Evolutionary conservation across 2,888 invertebrate genomes (phyloP).

Genomic region (Oligia fasciuncula): DNA sequence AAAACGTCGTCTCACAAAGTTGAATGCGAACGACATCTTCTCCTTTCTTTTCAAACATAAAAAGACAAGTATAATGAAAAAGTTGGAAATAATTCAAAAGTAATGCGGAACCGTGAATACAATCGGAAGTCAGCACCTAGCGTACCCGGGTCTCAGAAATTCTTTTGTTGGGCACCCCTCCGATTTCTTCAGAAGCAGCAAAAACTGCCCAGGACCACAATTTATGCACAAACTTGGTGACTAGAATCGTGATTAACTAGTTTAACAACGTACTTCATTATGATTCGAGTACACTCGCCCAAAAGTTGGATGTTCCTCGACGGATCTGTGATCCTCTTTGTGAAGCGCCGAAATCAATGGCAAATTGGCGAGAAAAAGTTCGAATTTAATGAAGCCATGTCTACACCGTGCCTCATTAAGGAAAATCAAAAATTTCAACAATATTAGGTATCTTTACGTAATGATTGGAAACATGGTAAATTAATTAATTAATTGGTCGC

Average conservation of each 20-base stretch:
- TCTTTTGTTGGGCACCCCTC: constrained; percentile 66
- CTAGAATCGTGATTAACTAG: constrained; percentile 62
- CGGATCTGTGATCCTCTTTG: constrained; percentile 53
- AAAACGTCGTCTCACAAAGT: constrained; percentile 28
- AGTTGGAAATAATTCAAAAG: constrained; percentile 48
- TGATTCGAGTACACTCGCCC: constrained; percentile 50
- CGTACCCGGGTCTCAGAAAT: constrained; percentile 51
- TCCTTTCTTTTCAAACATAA: constrained; percentile 43
- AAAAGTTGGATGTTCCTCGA: constrained; percentile 53
- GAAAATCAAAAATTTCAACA: constrained; percentile 43
- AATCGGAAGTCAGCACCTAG: constrained; percentile 41
- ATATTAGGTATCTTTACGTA: constrained; percentile 30
- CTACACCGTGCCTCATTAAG: constrained; percentile 27
- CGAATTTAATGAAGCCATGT: constrained; percentile 51
- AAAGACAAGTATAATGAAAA: constrained; percentile 38
- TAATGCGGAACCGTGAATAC: constrained; percentile 48
- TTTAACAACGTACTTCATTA: constrained; percentile 66
- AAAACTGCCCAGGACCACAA: constrained; percentile 67
- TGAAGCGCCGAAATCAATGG: constrained; percentile 29
- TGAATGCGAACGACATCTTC: constrained; percentile 46
- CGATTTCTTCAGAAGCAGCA: constrained; percentile 57
- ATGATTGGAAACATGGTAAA: constrained; percentile 10
- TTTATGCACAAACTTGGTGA: constrained; percentile 72
- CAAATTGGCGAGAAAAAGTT: constrained; percentile 46
- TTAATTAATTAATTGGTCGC: neutral